phyloP scores from a whole-genome alignment of 1,140 invertebrate genomes.

The Bacillus rossius region DNA sequence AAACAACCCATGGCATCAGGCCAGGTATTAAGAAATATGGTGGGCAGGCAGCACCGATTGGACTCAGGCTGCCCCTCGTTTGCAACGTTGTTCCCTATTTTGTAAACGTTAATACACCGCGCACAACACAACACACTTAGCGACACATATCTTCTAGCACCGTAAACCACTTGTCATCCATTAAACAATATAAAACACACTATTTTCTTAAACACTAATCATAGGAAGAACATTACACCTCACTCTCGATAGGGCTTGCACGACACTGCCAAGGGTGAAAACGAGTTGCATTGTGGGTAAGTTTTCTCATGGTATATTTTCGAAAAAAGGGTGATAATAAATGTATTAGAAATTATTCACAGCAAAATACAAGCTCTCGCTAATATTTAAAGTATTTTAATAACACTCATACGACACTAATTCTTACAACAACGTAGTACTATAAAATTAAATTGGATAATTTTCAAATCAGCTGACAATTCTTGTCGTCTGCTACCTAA shows the following conservation, averaged over 20 bases:
- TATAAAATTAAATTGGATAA: too few species aligned
- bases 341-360: background rate
- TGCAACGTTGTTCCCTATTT: constrained; percentile 23
- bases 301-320: constrained; percentile 6
- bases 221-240: background rate
- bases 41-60: constrained; percentile 30
- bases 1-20: constrained; percentile 91
- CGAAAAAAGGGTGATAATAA: background rate
- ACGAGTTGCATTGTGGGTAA: constrained; percentile 10
- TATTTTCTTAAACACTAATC: constrained; percentile 8
- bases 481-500: too few species aligned
- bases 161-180: constrained; percentile 13
- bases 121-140: constrained; percentile 19
- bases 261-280: constrained; percentile 6
- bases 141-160: constrained; percentile 15
- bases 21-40: constrained; percentile 60
- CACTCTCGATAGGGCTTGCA: constrained; percentile 1
- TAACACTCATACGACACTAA: too few species aligned
- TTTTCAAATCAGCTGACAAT: too few species aligned
- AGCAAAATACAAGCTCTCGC: too few species aligned
- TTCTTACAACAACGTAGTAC: too few species aligned
- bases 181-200: constrained; percentile 2
- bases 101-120: constrained; percentile 16
- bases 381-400: too few species aligned
- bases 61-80: constrained; percentile 21